These are phyloP conservation scores for Oscheius sp. DNA, from an alignment of 2,888 invertebrate species.

Conservation along the genomic window DNA sequence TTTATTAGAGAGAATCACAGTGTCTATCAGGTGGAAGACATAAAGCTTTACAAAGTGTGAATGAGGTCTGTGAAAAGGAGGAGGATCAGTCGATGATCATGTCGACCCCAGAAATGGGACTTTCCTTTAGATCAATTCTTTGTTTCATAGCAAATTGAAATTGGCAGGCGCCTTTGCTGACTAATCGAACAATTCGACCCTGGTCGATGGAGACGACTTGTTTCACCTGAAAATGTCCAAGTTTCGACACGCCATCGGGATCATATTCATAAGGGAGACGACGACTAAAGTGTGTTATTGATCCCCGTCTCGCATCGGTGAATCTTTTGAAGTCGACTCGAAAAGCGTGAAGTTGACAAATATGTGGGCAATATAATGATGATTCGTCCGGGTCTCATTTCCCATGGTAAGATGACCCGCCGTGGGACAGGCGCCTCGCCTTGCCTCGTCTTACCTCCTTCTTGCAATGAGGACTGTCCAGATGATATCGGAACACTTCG, in stretches of 20 bases:
- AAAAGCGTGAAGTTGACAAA: background rate
- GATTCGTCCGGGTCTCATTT: background rate
- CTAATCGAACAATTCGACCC: constrained; percentile 61
- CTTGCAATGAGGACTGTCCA: constrained; percentile 56
- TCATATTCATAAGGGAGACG: no score
- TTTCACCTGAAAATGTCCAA: constrained; percentile 50
- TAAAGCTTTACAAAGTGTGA: constrained; percentile 9
- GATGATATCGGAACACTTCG: constrained; percentile 64
- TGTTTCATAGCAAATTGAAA: constrained; percentile 73
- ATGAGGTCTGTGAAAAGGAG: background rate
- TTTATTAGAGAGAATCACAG: constrained; percentile 15
- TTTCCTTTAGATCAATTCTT: constrained; percentile 68
- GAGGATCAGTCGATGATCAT: constrained; percentile 31
- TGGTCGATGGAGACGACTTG: constrained; percentile 63
- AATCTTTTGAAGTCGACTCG: background rate
- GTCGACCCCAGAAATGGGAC: constrained; percentile 42
- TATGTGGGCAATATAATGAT: background rate
- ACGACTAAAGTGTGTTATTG: background rate
- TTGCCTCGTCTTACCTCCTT: constrained; percentile 51
- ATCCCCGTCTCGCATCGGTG: background rate
- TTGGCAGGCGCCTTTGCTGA: constrained; percentile 71
- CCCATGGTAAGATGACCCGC: constrained; percentile 5
- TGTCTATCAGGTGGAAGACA: background rate
- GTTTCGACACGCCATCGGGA: background rate
- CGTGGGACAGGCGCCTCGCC: background rate